Evolutionary conservation across 2,113 vertebrate species (phyloP), one percentile per base, ranked within the genome.

Genomic region (Pardalotus punctatus): DNA sequence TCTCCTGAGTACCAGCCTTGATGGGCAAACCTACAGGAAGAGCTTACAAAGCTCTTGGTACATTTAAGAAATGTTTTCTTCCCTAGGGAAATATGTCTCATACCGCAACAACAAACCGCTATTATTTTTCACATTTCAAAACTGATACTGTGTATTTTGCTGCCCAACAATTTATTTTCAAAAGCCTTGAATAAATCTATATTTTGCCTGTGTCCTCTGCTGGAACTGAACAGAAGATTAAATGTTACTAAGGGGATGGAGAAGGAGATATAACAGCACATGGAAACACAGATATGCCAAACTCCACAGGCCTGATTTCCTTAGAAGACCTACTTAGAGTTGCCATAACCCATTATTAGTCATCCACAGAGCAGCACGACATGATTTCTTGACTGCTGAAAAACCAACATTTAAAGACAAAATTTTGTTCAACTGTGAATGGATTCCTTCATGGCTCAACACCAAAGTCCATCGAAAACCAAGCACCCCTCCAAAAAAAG

Each of bases 351-450:
- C 22, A 40, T 61, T 56, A 45, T 27, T 42, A 77, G 5, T 50
- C 7, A 54, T 14, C 14, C n/a, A 48, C 6, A 7, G 11, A 56
- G 33, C 10, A 83, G 27, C 8, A 70, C 7, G 78, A 13, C 13
- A 38, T 40, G 19, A 33, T 54, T 58, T 58, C 9, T 40, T 18
- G 7, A 19, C 45, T 66, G 29, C 43, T 54, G 43, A 57, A 90
- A 69, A 29, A 8, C 0, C 1, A n/a, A 7, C 40, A 74, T n/a
- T 64, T 47, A 57, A 65, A 74, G 8, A 11, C 2, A 0, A 81
- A 11, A 15, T 50, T 64, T 69, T 85, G 36, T 82, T 18, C 11
- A 42, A 5, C 13, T 38, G 6, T 48, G 7, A 70, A 45, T 48
- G 2, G 7, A 71, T 72, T 66, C 3, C 2, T 87, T 53, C 21